A percentile compares a stretch with the other conserved stretches of the same genome.
phyloP scores from a whole-genome alignment of 2,888 invertebrate species.

The Iphiclides podalirius region DNA sequence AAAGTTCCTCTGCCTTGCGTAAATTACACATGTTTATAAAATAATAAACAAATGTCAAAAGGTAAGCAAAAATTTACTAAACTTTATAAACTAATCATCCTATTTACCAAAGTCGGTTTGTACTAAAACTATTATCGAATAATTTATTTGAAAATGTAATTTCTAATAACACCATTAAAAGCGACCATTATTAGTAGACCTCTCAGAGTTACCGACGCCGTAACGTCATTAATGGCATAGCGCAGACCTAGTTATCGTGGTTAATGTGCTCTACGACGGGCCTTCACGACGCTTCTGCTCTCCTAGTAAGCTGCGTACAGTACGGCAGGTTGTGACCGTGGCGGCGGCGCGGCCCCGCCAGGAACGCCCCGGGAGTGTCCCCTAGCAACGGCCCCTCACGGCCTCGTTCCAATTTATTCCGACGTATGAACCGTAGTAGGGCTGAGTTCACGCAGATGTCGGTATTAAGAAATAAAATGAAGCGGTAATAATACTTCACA shows the following conservation, averaged over 20 bases:
- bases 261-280: conserved; percentile 23
- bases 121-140: background rate
- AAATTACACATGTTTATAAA: too few relatives aligned
- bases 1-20: too few relatives aligned
- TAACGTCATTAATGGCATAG: background rate
- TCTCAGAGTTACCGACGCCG: background rate
- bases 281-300: conserved; percentile 44
- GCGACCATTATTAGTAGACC: conserved; percentile 1
- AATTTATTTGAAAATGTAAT: background rate
- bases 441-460: background rate
- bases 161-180: background rate
- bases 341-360: conserved; percentile 31
- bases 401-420: conserved; percentile 28
- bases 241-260: conserved; percentile 25
- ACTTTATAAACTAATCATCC: too few relatives aligned
- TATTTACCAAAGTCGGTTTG: background rate
- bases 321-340: conserved; percentile 60
- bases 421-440: conserved; percentile 7
- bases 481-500: too few relatives aligned
- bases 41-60: too few relatives aligned
- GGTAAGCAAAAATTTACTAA: too few relatives aligned
- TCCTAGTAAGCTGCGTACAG: conserved; percentile 71
- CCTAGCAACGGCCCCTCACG: conserved; percentile 27
- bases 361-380: conserved; percentile 29
- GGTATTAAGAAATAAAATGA: too few relatives aligned